These are phyloP conservation scores for Sisor rabdophorus DNA, from an alignment of 2,113 vertebrate genomes.

Conservation along the genomic window DNA sequence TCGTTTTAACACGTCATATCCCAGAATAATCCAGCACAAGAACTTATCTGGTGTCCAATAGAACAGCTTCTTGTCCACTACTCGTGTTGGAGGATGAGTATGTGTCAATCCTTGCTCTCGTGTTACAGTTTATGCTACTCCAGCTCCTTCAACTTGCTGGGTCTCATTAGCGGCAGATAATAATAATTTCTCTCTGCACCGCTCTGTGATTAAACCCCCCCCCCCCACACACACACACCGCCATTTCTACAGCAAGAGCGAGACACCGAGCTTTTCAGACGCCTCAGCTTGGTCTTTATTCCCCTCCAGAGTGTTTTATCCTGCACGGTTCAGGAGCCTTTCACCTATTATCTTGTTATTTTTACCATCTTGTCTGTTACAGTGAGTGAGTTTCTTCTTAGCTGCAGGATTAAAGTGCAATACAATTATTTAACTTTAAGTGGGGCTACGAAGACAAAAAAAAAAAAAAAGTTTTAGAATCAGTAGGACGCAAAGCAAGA, in stretches of 20 bases:
- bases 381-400: slow-evolving; percentile 14
- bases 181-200: slow-evolving; percentile 41
- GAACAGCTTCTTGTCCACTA: slow-evolving; percentile 55
- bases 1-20: not conserved
- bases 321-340: slow-evolving; percentile 25
- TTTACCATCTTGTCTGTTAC: slow-evolving; percentile 14
- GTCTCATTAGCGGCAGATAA: slow-evolving; percentile 51
- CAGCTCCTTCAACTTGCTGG: slow-evolving; percentile 42
- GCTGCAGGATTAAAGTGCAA: not conserved
- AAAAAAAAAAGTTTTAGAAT: not conserved
- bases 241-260: slow-evolving; percentile 25
- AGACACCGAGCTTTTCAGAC: slow-evolving; percentile 31
- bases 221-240: not conserved
- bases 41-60: slow-evolving; percentile 30
- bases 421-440: slow-evolving; percentile 3
- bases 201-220: slow-evolving; percentile 45
- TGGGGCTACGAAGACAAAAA: not conserved
- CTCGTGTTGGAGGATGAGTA: slow-evolving; percentile 29
- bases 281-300: slow-evolving; percentile 27
- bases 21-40: slow-evolving; percentile 4
- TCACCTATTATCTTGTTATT: slow-evolving; percentile 39
- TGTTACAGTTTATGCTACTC: slow-evolving; percentile 43
- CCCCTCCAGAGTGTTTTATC: slow-evolving; percentile 43
- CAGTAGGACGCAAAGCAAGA: not conserved
- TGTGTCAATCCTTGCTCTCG: slow-evolving; percentile 45